Conservation (phyloP, 1,140 invertebrate genomes). For the Hydropsyche tenuis region DNA sequence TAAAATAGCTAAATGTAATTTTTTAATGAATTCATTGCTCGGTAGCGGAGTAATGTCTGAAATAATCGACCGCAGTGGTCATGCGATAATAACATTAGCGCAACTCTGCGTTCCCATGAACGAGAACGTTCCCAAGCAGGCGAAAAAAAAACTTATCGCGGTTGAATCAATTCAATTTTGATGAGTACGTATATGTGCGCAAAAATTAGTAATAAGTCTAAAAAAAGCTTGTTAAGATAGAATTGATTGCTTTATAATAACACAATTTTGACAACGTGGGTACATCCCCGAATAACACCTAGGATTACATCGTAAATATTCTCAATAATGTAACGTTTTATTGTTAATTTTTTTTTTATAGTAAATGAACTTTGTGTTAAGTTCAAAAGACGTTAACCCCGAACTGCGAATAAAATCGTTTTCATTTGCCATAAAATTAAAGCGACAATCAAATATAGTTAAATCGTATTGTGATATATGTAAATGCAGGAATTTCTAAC, state of each 20-base stretch:
- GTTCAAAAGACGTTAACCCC: too few species aligned
- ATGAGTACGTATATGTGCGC: neutral
- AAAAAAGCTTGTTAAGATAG: neutral
- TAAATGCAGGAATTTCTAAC: too few species aligned
- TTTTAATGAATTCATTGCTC: neutral
- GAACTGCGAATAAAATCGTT: too few species aligned
- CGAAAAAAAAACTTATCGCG: constrained; percentile 1
- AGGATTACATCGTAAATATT: too few species aligned
- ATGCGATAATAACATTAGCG: constrained; percentile 17
- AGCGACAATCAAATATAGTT: too few species aligned
- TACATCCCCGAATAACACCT: neutral
- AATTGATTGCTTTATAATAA: constrained; percentile 26
- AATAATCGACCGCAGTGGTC: constrained; percentile 27
- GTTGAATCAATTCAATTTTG: constrained; percentile 5
- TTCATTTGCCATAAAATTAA: too few species aligned
- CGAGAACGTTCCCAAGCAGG: constrained; percentile 5
- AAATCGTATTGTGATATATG: too few species aligned
- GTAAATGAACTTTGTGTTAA: too few species aligned
- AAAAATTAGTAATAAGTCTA: constrained; percentile 4
- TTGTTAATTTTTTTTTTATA: too few species aligned
- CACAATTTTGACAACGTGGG: neutral
- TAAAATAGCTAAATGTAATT: too few species aligned
- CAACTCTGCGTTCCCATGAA: constrained; percentile 13
- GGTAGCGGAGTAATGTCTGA: neutral
- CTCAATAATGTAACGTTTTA: too few species aligned